Percentiles rank a stretch among this genome's conserved stretches.
Evolutionary conservation across 2,797 vertebrate genomes (phyloP).

Genomic region (Leucoraja ocellata): DNA sequence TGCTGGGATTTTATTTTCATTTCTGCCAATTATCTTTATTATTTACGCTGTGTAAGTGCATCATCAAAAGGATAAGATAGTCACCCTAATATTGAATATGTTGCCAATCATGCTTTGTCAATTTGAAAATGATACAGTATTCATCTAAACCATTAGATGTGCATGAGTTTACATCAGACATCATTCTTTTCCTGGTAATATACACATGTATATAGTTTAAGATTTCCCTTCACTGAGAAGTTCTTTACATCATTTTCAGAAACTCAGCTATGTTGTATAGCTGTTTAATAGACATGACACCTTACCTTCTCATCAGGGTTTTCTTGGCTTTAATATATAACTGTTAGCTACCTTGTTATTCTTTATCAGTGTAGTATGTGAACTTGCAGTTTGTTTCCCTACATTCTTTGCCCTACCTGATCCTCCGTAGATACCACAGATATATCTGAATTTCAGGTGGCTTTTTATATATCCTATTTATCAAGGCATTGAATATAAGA

Average conservation of each 20-base stretch:
- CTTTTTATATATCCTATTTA: neutral
- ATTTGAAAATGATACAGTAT: neutral
- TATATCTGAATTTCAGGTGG: neutral
- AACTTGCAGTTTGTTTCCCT: neutral
- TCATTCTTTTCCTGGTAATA: neutral
- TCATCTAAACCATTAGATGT: neutral
- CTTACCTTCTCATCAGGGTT: neutral
- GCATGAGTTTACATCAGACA: neutral
- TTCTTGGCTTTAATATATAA: neutral
- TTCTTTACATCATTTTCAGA: neutral
- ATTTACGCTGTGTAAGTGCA: neutral
- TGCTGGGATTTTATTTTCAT: neutral
- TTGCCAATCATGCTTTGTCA: neutral
- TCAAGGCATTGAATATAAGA: no score
- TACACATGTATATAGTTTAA: neutral
- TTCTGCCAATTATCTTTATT: neutral
- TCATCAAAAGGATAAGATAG: neutral
- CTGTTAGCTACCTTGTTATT: neutral
- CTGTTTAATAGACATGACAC: neutral
- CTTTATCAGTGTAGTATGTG: neutral
- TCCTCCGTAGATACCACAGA: neutral
- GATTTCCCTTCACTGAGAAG: neutral
- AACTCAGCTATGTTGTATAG: neutral
- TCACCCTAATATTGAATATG: neutral
- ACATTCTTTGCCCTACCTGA: neutral